Base-by-base conservation (phyloP, 2,113 vertebrate genomes). In the Galbula dea region DNA sequence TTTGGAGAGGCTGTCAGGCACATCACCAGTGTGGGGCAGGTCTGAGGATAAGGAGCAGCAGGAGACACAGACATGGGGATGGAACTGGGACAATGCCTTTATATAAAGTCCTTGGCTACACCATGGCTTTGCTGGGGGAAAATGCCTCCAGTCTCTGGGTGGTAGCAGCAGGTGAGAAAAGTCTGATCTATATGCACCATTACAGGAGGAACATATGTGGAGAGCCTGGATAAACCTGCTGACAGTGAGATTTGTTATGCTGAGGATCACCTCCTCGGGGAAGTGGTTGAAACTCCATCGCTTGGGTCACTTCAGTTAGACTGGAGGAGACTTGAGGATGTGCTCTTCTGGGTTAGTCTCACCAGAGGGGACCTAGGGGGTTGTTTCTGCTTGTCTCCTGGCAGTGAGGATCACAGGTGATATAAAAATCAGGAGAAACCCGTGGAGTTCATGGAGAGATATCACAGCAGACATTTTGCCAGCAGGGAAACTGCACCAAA, bases 401-500 rank as follows among this genome's bases (percentile, higher is more conserved):
- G 51, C 54, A 24, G 24, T 21, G 19, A 88, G 58, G 49, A 55
- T 93, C 68, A n/a, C 86, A 84, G 79, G 34, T 90, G 67, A 74
- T 77, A 84, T 68, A 65, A 75, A 58, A 82, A 88, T 83, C 58
- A 62, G 85, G 41, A 79, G 69, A 62, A 49, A 48, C 27, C 45
- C 2, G 0, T 48, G n/a, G 67, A 75, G 23, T 73, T 52, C 51
- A 67, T 71, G 55, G 48, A 80, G 88, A 83, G 84, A 46, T 71
- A 41, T 92, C 83, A 59, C 39, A 75, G 57, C 86, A 81, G 84
- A 86, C 51, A 89, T 23, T 39, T 55, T 92, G 82, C 63, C 82
- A 89, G 84, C 87, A 81, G 87, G 89, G 57, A 91, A 90, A 65
- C 67, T 41, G 83, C 55, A 80, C 92, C 92, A 75, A 55, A 52